Evolutionary conservation across 2,888 invertebrate species (phyloP).

Genomic region (Polyommatus iphigenia): DNA sequence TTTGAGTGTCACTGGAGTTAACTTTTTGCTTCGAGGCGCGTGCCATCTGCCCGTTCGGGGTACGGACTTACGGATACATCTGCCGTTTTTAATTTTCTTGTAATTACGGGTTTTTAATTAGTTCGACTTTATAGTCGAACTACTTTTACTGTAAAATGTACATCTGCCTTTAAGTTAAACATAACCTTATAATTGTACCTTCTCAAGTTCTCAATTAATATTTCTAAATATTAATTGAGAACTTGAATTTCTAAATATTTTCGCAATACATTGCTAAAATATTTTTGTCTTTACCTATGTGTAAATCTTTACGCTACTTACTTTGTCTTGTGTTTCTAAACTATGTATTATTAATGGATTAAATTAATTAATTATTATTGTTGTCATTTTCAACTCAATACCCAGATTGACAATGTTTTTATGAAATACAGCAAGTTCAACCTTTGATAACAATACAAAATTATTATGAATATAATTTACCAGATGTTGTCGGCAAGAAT

Average conservation of each 20-base stretch:
- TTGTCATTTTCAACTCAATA: not conserved
- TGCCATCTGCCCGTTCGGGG: constrained; percentile 47
- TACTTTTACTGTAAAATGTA: not conserved
- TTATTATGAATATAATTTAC: constrained; percentile 8
- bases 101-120: constrained; percentile 21
- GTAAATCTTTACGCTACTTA: not conserved
- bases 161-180: not conserved
- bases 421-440: not conserved
- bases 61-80: constrained; percentile 19
- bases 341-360: not conserved
- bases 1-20: not conserved
- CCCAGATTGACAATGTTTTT: not conserved
- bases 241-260: not conserved
- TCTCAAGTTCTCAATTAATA: not conserved
- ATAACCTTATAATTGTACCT: not conserved
- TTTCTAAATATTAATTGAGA: not conserved
- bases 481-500: constrained; percentile 26
- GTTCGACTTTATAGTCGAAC: not conserved
- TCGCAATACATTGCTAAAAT: not conserved
- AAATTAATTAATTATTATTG: not conserved
- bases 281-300: not conserved
- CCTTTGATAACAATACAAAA: constrained; percentile 9
- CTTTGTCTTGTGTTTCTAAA: not conserved
- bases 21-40: constrained; percentile 40
- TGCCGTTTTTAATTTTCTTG: constrained; percentile 27